Evolutionary conservation across 2,888 invertebrate genomes (phyloP), one percentile per base, ranked within the genome.

Genomic region (Tigriopus californicus): DNA sequence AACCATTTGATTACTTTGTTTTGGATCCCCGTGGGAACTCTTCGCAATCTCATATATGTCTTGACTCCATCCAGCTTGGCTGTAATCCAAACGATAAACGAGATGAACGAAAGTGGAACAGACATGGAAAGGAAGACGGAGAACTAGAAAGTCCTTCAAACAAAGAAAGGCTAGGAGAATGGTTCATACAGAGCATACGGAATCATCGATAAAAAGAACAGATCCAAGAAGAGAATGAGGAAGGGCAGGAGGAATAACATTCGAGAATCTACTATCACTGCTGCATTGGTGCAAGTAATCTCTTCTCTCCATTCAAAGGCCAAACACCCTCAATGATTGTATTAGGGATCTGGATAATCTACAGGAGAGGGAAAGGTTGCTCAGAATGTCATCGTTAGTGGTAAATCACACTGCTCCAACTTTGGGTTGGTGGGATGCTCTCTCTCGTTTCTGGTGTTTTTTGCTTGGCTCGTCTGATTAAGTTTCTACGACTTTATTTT

Each of bases 1-100:
- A 95, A 97, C 95, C 95, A 97, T 74, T 92, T 91, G 75, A 97
- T 95, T 66, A 90, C 95, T 74, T 95, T 92, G 68, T 91, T 87
- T 74, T 97, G 94, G 62, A 97, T 79, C 73, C 90, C 86, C 67
- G 83, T 84, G 46, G 95, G 95, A 64, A 97, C 95, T 66, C 92
- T 78, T 58, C 95, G 79, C 85, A 95, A 87, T 64, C 90, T 79
- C 95, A 97, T 95, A 73, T 95, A 97, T 3, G 94, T 95, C 76
- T 97, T 97, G 63, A 97, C 95, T 51, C 90, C 92, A 71, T 97
- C 97, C 71, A 97, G 77, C 77, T 94, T 94, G 49, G 94, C 95
- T 97, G 80, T 58, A 82, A 81, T 42, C 57, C 33, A 62, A 60
- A 58, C 60, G 42, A 47, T 61, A 52, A 42, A 56, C 15, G 60